These are phyloP conservation scores for Diabrotica virgifera DNA, from an alignment of 1,140 invertebrate genomes.

Conservation along the genomic window DNA sequence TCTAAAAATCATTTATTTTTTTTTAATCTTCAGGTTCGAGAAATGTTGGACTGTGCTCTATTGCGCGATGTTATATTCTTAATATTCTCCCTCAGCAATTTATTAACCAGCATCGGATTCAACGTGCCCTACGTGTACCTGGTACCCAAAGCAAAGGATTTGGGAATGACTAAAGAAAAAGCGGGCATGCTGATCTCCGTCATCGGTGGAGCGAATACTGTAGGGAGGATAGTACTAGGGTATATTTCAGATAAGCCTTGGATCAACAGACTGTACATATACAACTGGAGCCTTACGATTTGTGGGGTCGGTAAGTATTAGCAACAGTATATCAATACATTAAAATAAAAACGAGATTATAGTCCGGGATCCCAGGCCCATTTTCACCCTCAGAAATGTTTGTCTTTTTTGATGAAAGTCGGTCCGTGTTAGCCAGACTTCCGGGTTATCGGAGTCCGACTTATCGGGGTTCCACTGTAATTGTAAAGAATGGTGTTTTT, in stretches of 20 bases:
- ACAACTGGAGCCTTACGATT: conserved; percentile 80
- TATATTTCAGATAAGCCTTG: conserved; percentile 84
- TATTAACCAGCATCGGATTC: conserved; percentile 94
- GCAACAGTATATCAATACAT: background rate
- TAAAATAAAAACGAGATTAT: background rate
- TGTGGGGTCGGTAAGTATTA: conserved; percentile 72
- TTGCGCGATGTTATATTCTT: conserved; percentile 85
- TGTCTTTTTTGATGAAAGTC: too few relatives aligned
- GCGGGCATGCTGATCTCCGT: conserved; percentile 69
- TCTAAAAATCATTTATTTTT: too few relatives aligned
- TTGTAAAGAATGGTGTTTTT: too few relatives aligned
- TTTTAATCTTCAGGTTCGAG: conserved; percentile 50
- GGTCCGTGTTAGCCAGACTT: too few relatives aligned
- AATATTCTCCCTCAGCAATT: conserved; percentile 89
- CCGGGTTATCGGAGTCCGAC: too few relatives aligned
- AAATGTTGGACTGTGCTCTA: conserved; percentile 84
- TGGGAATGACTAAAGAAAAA: conserved; percentile 56
- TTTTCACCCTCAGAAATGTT: background rate
- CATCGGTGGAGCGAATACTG: conserved; percentile 82
- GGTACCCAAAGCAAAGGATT: conserved; percentile 61
- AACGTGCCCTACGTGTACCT: conserved; percentile 91
- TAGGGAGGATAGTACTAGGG: conserved; percentile 83
- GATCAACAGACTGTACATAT: conserved; percentile 84
- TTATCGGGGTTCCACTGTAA: too few relatives aligned
- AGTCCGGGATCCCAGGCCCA: background rate